phyloP scores from a whole-genome alignment of 1,140 invertebrate genomes.

The Hylaeus volcanicus region DNA sequence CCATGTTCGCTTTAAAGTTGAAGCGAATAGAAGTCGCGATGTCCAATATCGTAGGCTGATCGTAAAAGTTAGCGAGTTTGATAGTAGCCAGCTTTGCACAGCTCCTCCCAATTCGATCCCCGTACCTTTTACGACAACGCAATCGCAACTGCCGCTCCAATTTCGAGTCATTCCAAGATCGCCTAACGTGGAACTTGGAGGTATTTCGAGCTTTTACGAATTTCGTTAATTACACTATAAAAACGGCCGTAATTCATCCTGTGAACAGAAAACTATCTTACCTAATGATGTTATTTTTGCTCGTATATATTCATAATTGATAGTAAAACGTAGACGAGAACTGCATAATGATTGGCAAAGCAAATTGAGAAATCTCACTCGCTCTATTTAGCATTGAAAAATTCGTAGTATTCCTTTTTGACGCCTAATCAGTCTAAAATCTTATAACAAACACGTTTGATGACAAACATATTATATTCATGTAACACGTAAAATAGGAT shows the following conservation, averaged over 20 bases:
- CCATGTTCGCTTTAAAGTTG: constrained; percentile 19
- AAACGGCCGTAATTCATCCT: not conserved
- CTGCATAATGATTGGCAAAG: no score
- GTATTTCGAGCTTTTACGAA: not conserved
- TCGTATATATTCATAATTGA: no score
- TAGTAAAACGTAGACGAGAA: no score
- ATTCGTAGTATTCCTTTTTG: no score
- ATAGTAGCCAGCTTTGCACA: constrained; percentile 59
- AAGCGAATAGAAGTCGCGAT: constrained; percentile 17
- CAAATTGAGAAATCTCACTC: no score
- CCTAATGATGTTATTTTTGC: not conserved
- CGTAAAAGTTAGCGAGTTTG: constrained; percentile 66
- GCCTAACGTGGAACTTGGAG: not conserved
- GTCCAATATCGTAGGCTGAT: constrained; percentile 47
- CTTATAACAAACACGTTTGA: no score
- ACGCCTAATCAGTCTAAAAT: no score
- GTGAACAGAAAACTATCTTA: not conserved
- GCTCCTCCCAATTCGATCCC: constrained; percentile 56
- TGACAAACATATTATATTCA: no score
- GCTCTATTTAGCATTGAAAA: no score
- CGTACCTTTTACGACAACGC: constrained; percentile 57
- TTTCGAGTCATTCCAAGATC: constrained; percentile 33
- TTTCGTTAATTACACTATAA: constrained; percentile 4
- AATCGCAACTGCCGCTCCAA: constrained; percentile 47
- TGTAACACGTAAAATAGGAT: no score